Percentiles rank a stretch among this genome's conserved stretches.
Conservation (phyloP, 2,113 vertebrate species). For the Pithys albifrons region DNA sequence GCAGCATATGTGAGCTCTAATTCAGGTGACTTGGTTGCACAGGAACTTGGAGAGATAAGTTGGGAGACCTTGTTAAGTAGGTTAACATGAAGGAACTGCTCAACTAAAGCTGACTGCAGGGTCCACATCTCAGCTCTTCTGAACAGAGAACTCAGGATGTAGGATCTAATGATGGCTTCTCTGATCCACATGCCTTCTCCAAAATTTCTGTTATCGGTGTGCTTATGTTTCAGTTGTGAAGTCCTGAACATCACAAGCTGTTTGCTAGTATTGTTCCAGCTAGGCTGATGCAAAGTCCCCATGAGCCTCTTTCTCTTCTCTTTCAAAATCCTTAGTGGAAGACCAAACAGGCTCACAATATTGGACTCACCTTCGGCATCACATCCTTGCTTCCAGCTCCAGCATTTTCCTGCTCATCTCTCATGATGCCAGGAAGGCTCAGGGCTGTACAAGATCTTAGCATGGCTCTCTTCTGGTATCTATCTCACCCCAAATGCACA, state of each 20-base stretch:
- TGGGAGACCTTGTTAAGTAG: background rate
- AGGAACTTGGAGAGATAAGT: background rate
- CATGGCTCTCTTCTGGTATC: background rate
- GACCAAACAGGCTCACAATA: fast-evolving
- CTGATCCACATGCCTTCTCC: background rate
- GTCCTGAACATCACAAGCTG: background rate
- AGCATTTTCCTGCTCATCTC: background rate
- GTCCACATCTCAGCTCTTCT: background rate
- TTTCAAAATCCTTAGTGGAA: background rate
- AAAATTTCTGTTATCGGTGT: background rate
- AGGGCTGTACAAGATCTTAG: background rate
- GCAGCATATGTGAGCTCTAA: background rate
- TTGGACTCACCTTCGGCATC: background rate
- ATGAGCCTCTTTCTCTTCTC: background rate
- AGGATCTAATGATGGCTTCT: too few species aligned
- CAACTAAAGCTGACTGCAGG: background rate
- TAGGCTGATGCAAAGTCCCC: background rate
- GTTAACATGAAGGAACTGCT: background rate
- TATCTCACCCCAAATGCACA: fast-evolving
- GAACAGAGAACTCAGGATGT: background rate
- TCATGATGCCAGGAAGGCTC: background rate
- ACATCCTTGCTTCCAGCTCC: background rate
- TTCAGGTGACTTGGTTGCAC: background rate
- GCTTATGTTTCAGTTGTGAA: background rate
- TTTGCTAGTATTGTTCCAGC: background rate